Conservation (phyloP, 2,888 invertebrate genomes). For the Clanis bilineata region DNA sequence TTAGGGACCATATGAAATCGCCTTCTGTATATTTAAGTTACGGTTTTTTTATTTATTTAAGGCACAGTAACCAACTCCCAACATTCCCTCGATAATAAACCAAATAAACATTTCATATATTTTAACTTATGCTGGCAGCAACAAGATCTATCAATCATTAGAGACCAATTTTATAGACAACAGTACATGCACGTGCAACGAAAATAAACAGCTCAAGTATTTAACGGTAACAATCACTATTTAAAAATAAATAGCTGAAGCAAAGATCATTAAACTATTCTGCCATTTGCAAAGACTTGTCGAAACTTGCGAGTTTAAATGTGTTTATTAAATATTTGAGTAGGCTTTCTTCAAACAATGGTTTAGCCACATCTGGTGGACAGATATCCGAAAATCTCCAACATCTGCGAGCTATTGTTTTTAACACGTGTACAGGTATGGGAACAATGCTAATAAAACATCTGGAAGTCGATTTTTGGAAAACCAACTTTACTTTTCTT, state of each 20-base stretch:
- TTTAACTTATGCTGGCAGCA: not conserved
- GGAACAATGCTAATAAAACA: not conserved
- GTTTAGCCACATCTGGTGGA: not conserved
- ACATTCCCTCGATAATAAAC: not conserved
- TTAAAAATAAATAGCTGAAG: not conserved
- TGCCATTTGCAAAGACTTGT: slow-evolving; percentile 1
- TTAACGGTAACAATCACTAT: not conserved
- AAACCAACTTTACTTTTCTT: slow-evolving; percentile 3
- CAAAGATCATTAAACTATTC: not conserved
- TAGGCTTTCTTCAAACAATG: not conserved
- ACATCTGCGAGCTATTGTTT: slow-evolving; percentile 2
- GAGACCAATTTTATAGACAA: not conserved
- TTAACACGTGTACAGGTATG: slow-evolving; percentile 9
- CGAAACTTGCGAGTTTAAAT: not conserved
- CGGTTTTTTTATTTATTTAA: too few relatives aligned
- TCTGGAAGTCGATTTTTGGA: not conserved
- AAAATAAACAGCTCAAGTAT: not conserved
- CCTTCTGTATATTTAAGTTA: too few relatives aligned
- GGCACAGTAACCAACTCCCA: too few relatives aligned
- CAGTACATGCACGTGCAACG: slow-evolving; percentile 5
- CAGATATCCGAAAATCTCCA: slow-evolving; percentile 11
- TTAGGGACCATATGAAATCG: too few relatives aligned
- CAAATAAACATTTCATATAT: not conserved
- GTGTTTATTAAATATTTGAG: not conserved
- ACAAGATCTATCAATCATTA: slow-evolving; percentile 10